These are phyloP conservation scores for Leucoraja ocellata DNA, from an alignment of 2,797 vertebrate species.

Conservation along the genomic window DNA sequence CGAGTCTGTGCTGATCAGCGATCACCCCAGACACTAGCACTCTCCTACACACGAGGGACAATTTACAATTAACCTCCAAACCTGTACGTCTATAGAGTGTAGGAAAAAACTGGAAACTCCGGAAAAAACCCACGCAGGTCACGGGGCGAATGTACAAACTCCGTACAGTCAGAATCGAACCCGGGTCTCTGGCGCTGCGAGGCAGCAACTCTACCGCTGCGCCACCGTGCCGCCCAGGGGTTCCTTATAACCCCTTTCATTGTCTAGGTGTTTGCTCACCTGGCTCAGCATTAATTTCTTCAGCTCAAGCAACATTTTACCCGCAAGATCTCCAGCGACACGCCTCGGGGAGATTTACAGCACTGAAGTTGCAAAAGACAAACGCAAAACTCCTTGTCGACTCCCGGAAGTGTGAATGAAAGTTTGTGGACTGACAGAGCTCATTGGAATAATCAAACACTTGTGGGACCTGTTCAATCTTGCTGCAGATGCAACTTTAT, in stretches of 20 bases:
- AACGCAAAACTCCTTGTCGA: neutral
- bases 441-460: neutral
- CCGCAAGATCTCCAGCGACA: neutral
- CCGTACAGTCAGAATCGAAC: too few relatives aligned
- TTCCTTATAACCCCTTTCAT: neutral
- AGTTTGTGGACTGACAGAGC: neutral
- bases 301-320: neutral
- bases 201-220: too few relatives aligned
- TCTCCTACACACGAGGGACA: too few relatives aligned
- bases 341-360: neutral
- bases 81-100: too few relatives aligned
- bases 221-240: too few relatives aligned
- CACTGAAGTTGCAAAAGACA: neutral
- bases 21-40: too few relatives aligned
- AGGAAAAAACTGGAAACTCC: too few relatives aligned
- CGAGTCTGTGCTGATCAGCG: too few relatives aligned
- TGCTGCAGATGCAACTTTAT: neutral
- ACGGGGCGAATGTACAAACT: too few relatives aligned
- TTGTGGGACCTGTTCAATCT: neutral
- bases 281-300: neutral
- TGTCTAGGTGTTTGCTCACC: neutral
- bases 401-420: neutral
- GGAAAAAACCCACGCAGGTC: too few relatives aligned
- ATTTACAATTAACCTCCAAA: too few relatives aligned
- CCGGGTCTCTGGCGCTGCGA: too few relatives aligned